A percentile compares a stretch with the other conserved stretches of the same genome.
phyloP scores from a whole-genome alignment of 2,888 invertebrate genomes.

The Cataglyphis albicans region DNA sequence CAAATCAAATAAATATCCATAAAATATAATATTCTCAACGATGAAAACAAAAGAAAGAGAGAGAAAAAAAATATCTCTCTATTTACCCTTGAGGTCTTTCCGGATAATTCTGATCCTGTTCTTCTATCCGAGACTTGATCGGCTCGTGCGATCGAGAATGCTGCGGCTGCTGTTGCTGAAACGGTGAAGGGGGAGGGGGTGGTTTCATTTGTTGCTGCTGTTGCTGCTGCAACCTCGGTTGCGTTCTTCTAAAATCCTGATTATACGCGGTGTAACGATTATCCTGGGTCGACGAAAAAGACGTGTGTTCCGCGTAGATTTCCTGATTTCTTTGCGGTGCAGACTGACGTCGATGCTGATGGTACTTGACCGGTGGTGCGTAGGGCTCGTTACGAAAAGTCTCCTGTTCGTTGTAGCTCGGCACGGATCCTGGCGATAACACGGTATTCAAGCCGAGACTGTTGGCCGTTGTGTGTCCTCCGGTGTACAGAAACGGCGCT shows the following conservation, averaged over 20 bases:
- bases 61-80: not conserved
- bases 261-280: slow-evolving; percentile 78
- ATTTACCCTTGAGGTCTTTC: slow-evolving; percentile 80
- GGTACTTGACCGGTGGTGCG: slow-evolving; percentile 77
- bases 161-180: slow-evolving; percentile 47
- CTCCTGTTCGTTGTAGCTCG: slow-evolving; percentile 75
- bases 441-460: slow-evolving; percentile 81
- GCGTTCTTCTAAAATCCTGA: slow-evolving; percentile 78
- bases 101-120: slow-evolving; percentile 77
- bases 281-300: slow-evolving; percentile 74
- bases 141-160: slow-evolving; percentile 19
- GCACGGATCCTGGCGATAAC: slow-evolving; percentile 75
- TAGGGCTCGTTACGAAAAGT: slow-evolving; percentile 81
- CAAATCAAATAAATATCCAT: not conserved
- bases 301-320: slow-evolving; percentile 63
- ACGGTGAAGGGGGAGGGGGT: not conserved
- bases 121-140: slow-evolving; percentile 51
- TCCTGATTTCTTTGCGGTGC: slow-evolving; percentile 54
- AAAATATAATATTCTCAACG: not conserved
- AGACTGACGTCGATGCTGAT: slow-evolving; percentile 74
- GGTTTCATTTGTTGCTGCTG: slow-evolving; percentile 60
- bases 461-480: slow-evolving; percentile 76
- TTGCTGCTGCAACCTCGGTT: slow-evolving; percentile 73
- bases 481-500: slow-evolving; percentile 80
- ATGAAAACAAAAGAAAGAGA: not conserved